phyloP scores from a whole-genome alignment of 2,113 vertebrate genomes.

The Cyanocitta stelleri region DNA sequence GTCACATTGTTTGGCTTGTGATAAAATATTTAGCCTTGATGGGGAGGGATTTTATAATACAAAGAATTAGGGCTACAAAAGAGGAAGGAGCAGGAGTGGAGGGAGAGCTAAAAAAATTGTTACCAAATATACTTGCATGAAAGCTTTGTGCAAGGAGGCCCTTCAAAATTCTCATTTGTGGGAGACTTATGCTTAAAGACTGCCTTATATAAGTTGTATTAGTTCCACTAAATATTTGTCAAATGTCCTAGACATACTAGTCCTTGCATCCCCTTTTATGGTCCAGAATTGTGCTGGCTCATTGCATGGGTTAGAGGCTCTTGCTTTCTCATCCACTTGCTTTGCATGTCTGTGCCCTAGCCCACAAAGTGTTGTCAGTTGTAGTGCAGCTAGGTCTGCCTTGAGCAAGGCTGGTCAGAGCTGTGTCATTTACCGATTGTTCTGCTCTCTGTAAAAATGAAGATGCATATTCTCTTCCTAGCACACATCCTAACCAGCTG shows the following conservation, averaged over 20 bases:
- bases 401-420: neutral
- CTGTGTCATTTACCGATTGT: neutral
- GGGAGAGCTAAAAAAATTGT: neutral
- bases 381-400: neutral
- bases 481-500: neutral
- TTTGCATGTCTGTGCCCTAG: neutral
- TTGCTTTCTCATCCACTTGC: neutral
- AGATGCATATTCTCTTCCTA: neutral
- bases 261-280: neutral
- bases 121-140: neutral
- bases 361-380: neutral
- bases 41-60: conserved; percentile 9
- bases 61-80: conserved; percentile 20
- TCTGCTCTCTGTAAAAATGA: neutral
- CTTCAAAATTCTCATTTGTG: neutral
- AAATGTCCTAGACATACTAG: neutral
- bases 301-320: neutral
- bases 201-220: neutral
- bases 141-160: neutral
- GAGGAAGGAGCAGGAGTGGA: neutral
- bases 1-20: neutral
- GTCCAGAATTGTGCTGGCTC: neutral
- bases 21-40: conserved; percentile 29
- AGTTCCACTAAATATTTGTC: neutral
- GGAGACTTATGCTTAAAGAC: neutral